phyloP scores from a whole-genome alignment of 92 coral and sea anemone genomes.

The Zoanthus sociatus region DNA sequence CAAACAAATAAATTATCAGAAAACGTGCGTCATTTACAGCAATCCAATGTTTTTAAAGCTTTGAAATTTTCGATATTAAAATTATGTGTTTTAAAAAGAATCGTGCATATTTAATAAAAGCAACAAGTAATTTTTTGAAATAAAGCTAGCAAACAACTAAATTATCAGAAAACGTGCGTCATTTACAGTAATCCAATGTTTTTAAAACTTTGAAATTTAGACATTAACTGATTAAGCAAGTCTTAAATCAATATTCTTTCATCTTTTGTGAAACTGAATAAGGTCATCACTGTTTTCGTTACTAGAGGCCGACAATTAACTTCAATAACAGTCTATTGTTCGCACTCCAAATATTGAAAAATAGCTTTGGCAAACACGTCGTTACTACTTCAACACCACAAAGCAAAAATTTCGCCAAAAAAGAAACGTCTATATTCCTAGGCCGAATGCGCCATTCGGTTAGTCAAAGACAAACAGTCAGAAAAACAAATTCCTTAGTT shows the following conservation, averaged over 20 bases:
- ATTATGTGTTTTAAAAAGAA: no score
- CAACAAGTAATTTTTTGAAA: neutral
- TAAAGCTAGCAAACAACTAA: neutral
- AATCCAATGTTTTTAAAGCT: constrained; percentile 14
- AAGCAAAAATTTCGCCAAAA: neutral
- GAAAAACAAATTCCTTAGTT: neutral
- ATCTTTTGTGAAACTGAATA: neutral
- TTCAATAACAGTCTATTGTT: neutral
- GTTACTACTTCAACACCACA: neutral
- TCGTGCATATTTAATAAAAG: neutral
- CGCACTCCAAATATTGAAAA: neutral
- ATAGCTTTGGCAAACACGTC: constrained; percentile 7
- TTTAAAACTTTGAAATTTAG: constrained; percentile 9
- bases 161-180: constrained; percentile 20
- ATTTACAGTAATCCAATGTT: constrained; percentile 16
- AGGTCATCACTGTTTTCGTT: neutral
- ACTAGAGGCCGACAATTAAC: constrained; percentile 3
- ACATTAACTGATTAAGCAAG: neutral
- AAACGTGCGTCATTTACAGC: constrained; percentile 29
- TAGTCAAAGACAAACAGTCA: neutral
- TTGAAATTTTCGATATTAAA: constrained; percentile 11
- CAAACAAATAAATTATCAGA: neutral
- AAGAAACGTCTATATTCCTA: neutral
- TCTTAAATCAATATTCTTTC: constrained; percentile 7
- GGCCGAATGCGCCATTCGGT: neutral